Conservation (phyloP, 2,888 invertebrate species). For the Lycaena phlaeas region DNA sequence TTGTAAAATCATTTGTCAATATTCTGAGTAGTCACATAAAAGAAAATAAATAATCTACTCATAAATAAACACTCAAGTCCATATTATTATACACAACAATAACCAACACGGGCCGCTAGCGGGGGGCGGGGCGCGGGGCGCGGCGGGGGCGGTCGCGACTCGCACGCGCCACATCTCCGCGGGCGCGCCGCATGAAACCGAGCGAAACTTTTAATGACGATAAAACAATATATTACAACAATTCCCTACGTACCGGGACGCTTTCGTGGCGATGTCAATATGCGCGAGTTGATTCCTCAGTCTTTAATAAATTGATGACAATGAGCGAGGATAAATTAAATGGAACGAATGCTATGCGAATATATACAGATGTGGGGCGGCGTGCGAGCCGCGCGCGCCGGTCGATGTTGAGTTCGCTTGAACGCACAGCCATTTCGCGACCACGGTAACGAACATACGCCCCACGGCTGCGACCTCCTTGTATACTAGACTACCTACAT, state of each 20-base stretch:
- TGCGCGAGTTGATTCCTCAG: slow-evolving; percentile 72
- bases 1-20: neutral
- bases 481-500: slow-evolving; percentile 52
- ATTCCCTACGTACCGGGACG: slow-evolving; percentile 49
- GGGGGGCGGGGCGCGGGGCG: slow-evolving; percentile 23
- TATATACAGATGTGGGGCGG: slow-evolving; percentile 51
- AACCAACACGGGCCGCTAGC: neutral
- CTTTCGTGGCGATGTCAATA: slow-evolving; percentile 67
- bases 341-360: slow-evolving; percentile 65
- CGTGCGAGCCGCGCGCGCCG: slow-evolving; percentile 21
- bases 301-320: slow-evolving; percentile 72
- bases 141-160: slow-evolving; percentile 26
- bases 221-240: slow-evolving; percentile 53
- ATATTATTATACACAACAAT: slow-evolving; percentile 8
- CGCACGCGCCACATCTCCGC: slow-evolving; percentile 30
- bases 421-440: slow-evolving; percentile 65
- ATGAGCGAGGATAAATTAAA: slow-evolving; percentile 69
- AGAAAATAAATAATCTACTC: neutral
- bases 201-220: slow-evolving; percentile 45
- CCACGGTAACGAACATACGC: slow-evolving; percentile 56
- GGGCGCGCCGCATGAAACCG: slow-evolving; percentile 37
- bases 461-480: slow-evolving; percentile 50
- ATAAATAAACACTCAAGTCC: neutral
- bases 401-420: slow-evolving; percentile 49
- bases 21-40: neutral